Percentiles rank a stretch among this genome's conserved stretches.
These are phyloP conservation scores for Channa argus DNA, from an alignment of 2,113 vertebrate species.

Conservation along the genomic window DNA sequence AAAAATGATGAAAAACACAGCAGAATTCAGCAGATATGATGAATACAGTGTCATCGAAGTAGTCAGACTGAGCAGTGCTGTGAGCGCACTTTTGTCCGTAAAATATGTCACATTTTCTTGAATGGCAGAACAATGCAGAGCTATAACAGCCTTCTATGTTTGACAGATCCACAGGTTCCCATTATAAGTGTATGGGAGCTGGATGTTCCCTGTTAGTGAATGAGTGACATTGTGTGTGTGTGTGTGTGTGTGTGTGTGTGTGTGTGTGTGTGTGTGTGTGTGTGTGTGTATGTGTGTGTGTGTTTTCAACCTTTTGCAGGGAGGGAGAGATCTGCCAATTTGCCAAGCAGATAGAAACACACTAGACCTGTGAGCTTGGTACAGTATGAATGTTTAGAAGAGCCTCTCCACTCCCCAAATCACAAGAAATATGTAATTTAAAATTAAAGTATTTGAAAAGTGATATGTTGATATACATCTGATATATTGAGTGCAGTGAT, in stretches of 20 bases:
- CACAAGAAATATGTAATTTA: neutral
- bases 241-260: constrained; percentile 17
- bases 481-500: neutral
- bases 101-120: constrained; percentile 25
- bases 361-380: neutral
- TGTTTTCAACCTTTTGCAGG: constrained; percentile 6
- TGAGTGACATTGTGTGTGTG: constrained; percentile 32
- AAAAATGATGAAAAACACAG: constrained; percentile 4
- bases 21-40: neutral
- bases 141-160: constrained; percentile 8
- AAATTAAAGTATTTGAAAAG: no score
- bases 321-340: neutral
- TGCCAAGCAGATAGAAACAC: neutral
- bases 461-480: neutral
- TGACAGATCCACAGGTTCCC: constrained; percentile 56
- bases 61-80: neutral
- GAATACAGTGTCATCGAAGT: neutral
- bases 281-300: neutral
- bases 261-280: constrained; percentile 21
- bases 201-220: constrained; percentile 56
- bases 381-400: neutral
- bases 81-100: neutral
- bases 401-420: neutral
- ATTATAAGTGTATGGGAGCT: constrained; percentile 56
- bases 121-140: constrained; percentile 31